Base-by-base conservation (phyloP, 2,888 invertebrate genomes). In the Lamproptera curius region DNA sequence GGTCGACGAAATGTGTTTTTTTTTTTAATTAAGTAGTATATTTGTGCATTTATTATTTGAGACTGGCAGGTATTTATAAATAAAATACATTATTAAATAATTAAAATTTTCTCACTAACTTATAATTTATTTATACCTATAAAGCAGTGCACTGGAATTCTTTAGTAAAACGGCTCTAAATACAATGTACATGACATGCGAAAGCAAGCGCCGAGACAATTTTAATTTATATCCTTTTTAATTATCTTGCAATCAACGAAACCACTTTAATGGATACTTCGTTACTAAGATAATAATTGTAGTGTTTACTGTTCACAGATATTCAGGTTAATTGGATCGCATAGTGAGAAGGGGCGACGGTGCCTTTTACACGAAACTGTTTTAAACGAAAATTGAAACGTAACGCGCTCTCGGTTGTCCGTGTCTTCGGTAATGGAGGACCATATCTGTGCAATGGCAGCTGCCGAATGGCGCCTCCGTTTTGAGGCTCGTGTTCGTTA, bases 201-300 rank as follows among this genome's bases (percentile, higher is more conserved):
- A n/a, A n/a, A n/a, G n/a, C n/a, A n/a, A n/a, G n/a, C n/a, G n/a
- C n/a, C n/a, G n/a, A n/a, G 28, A 28, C n/a, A 10, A 28, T 28
- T 31, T 11, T 31, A 31, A 31, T 31, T 9, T 31, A 31, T 31
- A 31, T 31, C 31, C 31, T 31, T 31, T 11, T 31, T 31, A 31
- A 31, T 31, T 31, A 31, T 31, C 31, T 31, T 31, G 31, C 31
- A 31, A 31, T 11, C 31, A 31, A 31, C 31, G 31, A 31, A 31
- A 1, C 28, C 28, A 28, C n/a, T 28, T 31, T n/a, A 31, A 31
- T 11, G 31, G 13, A 31, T 31, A n/a, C 31, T 13, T 31, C 31
- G 31, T 31, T 31, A 31, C 11, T 11, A 11, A n/a, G 31, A 31
- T 11, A 28, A 28, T 28, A 31, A 31, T 31, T 11, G 31, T 31